A percentile compares a stretch with the other conserved stretches of the same genome.
Conservation (phyloP, 2,888 invertebrate species). For the Odontocolon sp. region DNA sequence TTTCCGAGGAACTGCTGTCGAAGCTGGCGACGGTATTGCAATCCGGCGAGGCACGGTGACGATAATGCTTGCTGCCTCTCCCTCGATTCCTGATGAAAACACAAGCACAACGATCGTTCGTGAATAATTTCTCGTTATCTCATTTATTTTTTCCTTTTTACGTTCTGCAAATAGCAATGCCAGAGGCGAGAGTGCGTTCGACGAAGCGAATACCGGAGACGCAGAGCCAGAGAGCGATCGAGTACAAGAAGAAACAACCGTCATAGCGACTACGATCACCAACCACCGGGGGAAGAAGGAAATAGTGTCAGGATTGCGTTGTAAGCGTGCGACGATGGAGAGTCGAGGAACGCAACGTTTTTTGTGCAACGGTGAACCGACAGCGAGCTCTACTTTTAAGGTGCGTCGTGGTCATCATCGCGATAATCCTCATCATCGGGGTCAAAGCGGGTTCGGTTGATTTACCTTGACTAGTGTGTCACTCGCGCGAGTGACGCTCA, state of each 20-base stretch:
- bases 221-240: constrained; percentile 13
- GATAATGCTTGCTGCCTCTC: constrained; percentile 90
- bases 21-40: constrained; percentile 95
- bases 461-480: constrained; percentile 77
- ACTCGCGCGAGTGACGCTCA: constrained; percentile 68
- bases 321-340: constrained; percentile 6
- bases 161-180: too few relatives aligned
- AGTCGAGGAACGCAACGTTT: too few relatives aligned
- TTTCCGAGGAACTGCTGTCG: constrained; percentile 93
- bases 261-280: background rate
- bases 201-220: too few relatives aligned
- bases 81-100: constrained; percentile 84
- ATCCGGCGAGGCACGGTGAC: constrained; percentile 94
- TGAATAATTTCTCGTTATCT: too few relatives aligned
- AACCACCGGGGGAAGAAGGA: background rate
- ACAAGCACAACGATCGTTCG: constrained; percentile 9
- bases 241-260: background rate
- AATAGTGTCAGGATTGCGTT: background rate
- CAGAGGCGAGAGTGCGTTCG: too few relatives aligned
- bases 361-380: constrained; percentile 1
- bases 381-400: background rate
- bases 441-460: constrained; percentile 25
- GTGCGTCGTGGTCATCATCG: constrained; percentile 12
- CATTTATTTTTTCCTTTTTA: too few relatives aligned
- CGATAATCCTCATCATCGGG: constrained; percentile 7